Base-by-base conservation (phyloP, 1,140 invertebrate genomes). In the Saccostrea cuccullata region DNA sequence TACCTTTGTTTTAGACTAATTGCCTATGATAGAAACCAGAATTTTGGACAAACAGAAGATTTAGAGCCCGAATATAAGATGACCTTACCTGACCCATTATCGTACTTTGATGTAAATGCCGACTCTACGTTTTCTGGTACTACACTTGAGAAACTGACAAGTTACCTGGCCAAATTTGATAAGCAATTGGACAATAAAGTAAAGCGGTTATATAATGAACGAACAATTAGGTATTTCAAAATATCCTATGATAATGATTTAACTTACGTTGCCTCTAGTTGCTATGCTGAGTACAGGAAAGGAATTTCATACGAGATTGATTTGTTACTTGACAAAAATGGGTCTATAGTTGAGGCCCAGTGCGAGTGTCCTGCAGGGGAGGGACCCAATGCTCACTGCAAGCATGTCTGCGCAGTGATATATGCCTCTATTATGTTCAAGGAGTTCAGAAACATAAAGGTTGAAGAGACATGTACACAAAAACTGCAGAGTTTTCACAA, bases 281-380 rank as follows among this genome's bases (percentile, higher is more conserved):
- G 89, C 85, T 4, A 67, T 70, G 91, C 91, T 4, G 88, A 92
- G 84, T 91, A 91, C 90, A 89, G 82, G 60, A 91, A 89, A 84
- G 55, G 56, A 26, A 58, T 89, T 0, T 64, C 26, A 6, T 92
- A 91, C 70, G 67, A 84, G 40, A 84, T 91, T 70, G 91, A 92
- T 77, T 60, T 92, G n/a, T 64, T 40, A 15, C 1, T 91, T 26
- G 23, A 88, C 20, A 85, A 67, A 26, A 23, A 88, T 86, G 89
- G 86, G 2, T 36, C 15, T 83, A 58, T 91, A 30, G 0, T 82
- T 9, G 90, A 91, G 67, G 40, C 60, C 6, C 91, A 92, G 84
- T 91, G 91, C 91, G 91, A 92, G 58, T 92, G 91, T 91, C 87
- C 84, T 13, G 91, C 90, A 17, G 91, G 90, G 12, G 86, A 89